Percentiles rank a stretch among this genome's conserved stretches.
phyloP scores from a whole-genome alignment of 2,113 vertebrate species.

The Eurystomus gularis region DNA sequence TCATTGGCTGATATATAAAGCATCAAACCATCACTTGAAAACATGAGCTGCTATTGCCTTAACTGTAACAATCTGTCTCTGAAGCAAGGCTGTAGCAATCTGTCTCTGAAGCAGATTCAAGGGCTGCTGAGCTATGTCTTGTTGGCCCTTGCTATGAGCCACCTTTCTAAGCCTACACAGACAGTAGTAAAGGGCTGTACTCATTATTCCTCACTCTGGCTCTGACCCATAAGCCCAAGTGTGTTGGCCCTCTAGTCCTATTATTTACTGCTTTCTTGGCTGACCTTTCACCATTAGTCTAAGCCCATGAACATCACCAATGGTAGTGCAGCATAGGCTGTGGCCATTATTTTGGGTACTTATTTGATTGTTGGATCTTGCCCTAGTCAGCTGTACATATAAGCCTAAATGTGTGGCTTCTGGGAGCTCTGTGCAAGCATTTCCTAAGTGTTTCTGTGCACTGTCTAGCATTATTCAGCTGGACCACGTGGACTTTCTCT shows the following conservation, averaged over 20 bases:
- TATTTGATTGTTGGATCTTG: neutral
- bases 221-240: neutral
- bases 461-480: neutral
- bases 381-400: neutral
- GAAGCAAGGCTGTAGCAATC: neutral
- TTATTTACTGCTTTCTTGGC: neutral
- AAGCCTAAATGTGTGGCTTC: neutral
- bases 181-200: neutral
- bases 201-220: neutral
- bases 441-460: neutral
- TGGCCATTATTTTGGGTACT: neutral
- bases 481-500: neutral
- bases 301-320: neutral
- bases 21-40: neutral
- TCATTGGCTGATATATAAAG: neutral
- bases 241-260: neutral
- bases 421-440: neutral
- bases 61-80: neutral
- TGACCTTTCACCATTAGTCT: neutral
- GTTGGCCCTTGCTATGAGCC: neutral
- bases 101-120: neutral
- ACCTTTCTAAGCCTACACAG: neutral
- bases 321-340: neutral
- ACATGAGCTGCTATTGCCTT: neutral
- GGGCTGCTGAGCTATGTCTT: neutral